Percentiles rank a stretch among this genome's conserved stretches.
phyloP scores from a whole-genome alignment of 2,113 vertebrate genomes.

The Tychaedon coryphoeus region DNA sequence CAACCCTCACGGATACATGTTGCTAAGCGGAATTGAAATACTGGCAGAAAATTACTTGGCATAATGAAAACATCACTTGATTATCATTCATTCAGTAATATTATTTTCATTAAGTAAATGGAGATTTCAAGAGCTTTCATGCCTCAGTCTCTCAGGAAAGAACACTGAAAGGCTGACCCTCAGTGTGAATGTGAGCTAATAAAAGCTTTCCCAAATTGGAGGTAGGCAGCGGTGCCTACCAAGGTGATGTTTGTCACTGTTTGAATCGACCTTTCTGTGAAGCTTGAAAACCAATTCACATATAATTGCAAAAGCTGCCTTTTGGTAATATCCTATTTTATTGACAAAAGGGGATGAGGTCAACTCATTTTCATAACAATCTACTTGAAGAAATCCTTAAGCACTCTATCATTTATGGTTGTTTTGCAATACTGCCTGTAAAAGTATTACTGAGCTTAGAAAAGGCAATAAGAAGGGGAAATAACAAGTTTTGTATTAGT shows the following conservation, averaged over 20 bases:
- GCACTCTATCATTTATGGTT: constrained; percentile 12
- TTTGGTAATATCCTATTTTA: constrained; percentile 63
- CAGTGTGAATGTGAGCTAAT: constrained; percentile 36
- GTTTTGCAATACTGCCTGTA: not conserved
- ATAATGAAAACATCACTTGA: constrained; percentile 62
- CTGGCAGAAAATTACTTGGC: constrained; percentile 37
- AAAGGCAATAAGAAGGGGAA: not conserved
- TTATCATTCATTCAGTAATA: constrained; percentile 61
- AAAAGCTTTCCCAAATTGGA: constrained; percentile 57
- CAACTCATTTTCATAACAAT: constrained; percentile 60
- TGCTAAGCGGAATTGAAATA: constrained; percentile 36
- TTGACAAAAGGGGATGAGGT: constrained; percentile 43
- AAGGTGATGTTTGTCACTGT: constrained; percentile 50
- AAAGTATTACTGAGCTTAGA: constrained; percentile 1
- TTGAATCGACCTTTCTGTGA: constrained; percentile 45
- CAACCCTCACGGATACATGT: not conserved
- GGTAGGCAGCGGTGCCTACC: constrained; percentile 26
- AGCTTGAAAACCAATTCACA: constrained; percentile 58
- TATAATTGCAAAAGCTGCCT: constrained; percentile 24
- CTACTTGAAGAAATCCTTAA: constrained; percentile 38
- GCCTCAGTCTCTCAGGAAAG: constrained; percentile 26
- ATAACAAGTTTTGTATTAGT: not conserved
- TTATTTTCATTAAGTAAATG: constrained; percentile 66
- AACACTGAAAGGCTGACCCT: constrained; percentile 41
- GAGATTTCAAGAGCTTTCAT: constrained; percentile 60